phyloP scores from a whole-genome alignment of 2,888 invertebrate species.

The Nomada ruficornis region DNA sequence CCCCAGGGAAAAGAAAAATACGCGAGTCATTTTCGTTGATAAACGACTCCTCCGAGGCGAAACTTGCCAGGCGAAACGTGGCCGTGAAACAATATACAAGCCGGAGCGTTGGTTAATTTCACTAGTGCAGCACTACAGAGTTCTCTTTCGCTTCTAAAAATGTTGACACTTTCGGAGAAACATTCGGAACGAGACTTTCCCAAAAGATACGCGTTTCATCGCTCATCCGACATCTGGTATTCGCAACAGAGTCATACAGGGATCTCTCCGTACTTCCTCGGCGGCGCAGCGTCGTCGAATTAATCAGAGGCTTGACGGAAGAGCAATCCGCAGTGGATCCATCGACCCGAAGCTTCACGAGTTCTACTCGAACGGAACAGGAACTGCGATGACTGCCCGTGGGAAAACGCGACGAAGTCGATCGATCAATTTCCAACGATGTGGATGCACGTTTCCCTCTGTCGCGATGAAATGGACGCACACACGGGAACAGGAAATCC shows the following conservation, averaged over 20 bases:
- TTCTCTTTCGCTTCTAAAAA: too few relatives aligned
- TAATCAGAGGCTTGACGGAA: conserved; percentile 8
- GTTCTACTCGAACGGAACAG: conserved; percentile 4
- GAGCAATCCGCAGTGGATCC: not conserved
- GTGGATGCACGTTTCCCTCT: conserved; percentile 15
- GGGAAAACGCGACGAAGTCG: conserved; percentile 43
- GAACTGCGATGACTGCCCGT: conserved; percentile 18
- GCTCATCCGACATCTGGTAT: not conserved
- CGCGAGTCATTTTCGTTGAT: conserved; percentile 3
- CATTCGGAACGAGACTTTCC: not conserved
- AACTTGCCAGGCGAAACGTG: conserved; percentile 1
- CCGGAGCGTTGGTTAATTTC: not conserved
- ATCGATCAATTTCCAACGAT: conserved; percentile 67
- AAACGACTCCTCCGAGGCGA: conserved; percentile 11
- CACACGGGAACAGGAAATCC: conserved; percentile 29
- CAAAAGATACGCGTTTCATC: not conserved
- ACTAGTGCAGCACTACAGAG: not conserved
- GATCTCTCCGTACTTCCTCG: not conserved
- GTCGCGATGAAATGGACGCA: conserved; percentile 11
- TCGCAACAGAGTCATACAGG: not conserved
- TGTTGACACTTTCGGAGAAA: not conserved
- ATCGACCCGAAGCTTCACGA: not conserved
- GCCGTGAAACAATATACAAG: not conserved
- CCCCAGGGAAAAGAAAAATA: not conserved
- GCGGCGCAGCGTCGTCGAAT: not conserved